phyloP scores from a whole-genome alignment of 1,140 invertebrate species.

The Tribolium madens region DNA sequence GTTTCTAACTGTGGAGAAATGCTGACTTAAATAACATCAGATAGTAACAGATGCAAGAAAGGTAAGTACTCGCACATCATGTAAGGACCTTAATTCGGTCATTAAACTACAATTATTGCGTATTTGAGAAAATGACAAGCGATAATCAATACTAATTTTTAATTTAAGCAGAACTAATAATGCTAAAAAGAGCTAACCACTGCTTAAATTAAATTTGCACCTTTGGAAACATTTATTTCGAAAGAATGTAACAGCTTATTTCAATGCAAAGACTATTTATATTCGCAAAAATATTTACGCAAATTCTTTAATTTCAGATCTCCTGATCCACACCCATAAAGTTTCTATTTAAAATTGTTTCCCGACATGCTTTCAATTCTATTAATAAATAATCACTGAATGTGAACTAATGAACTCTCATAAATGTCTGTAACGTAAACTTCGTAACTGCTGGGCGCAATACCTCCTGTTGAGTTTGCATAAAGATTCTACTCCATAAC shows the following conservation, averaged over 20 bases:
- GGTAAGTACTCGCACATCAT: neutral
- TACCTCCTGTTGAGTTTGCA: neutral
- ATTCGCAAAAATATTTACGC: neutral
- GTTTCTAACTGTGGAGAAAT: neutral
- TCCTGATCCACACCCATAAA: neutral
- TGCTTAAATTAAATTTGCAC: neutral
- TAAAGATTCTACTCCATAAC: neutral
- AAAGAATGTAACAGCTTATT: too few species aligned
- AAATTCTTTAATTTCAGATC: neutral
- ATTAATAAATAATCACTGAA: neutral
- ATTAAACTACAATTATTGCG: neutral
- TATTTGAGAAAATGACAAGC: neutral
- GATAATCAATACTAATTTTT: neutral
- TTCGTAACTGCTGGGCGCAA: neutral
- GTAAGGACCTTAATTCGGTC: neutral
- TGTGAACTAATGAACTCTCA: neutral
- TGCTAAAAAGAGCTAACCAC: neutral
- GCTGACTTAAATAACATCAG: neutral
- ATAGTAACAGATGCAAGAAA: neutral
- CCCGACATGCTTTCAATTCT: neutral
- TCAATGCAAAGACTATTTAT: neutral
- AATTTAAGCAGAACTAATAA: neutral
- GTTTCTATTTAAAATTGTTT: neutral
- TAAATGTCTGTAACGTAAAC: neutral
- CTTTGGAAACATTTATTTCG: neutral